A percentile compares a stretch with the other conserved stretches of the same genome.
Evolutionary conservation across 2,888 invertebrate species (phyloP).

Genomic region (Malachius bipustulatus): DNA sequence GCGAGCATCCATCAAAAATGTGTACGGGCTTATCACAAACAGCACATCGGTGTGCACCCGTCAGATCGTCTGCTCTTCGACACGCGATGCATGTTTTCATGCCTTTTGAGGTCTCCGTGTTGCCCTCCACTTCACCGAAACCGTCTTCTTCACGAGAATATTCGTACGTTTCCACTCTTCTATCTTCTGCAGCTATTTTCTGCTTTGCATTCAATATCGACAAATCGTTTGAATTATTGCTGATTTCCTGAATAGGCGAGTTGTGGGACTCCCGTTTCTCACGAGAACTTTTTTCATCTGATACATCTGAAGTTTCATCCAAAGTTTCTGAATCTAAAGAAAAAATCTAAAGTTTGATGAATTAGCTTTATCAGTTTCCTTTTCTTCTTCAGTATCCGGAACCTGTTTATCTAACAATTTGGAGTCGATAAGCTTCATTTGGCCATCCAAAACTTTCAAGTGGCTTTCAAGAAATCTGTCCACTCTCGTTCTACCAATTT

Average conservation of each 20-base stretch:
- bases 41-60: constrained; percentile 7
- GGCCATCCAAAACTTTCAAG: constrained; percentile 1
- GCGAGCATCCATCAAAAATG: constrained; percentile 5
- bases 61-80: constrained; percentile 6
- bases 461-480: constrained; percentile 1
- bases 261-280: too few species aligned
- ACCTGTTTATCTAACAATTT: not conserved
- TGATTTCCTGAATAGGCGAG: too few species aligned
- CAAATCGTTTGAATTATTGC: too few species aligned
- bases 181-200: too few species aligned
- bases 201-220: too few species aligned
- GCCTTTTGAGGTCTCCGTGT: too few species aligned
- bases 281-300: too few species aligned
- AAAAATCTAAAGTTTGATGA: not conserved
- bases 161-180: too few species aligned
- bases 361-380: not conserved
- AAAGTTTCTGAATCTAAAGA: not conserved
- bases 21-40: constrained; percentile 7
- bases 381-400: not conserved
- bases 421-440: not conserved
- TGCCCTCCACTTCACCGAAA: too few species aligned
- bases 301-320: not conserved
- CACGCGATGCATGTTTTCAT: constrained; percentile 5
- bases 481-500: constrained; percentile 1
- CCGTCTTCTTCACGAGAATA: too few species aligned